Base-by-base conservation (phyloP, 2,113 vertebrate species). In the Choloepus hoffmanni region DNA sequence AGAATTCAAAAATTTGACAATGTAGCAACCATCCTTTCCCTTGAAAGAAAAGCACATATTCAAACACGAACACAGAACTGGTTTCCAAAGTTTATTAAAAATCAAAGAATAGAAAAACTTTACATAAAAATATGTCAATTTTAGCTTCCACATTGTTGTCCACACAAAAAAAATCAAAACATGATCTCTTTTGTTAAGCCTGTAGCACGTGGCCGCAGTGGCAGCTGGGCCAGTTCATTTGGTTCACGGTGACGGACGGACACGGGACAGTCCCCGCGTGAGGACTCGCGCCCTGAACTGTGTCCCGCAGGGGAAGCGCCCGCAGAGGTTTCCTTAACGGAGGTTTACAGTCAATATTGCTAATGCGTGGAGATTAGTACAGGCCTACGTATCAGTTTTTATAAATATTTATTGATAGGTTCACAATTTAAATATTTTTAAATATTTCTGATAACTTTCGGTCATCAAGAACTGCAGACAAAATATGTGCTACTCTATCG, bases 71-170 rank as follows among this genome's bases (percentile, higher is more conserved):
- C 97, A 98, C 53, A 24, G 62, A 85, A 95, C 92, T 98, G 97
- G 95, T 98, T 98, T 98, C 98, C 98, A 99, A 99, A 99, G 98
- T 99, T 99, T 99, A 99, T 99, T 99, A 99, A 99, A 99, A 99
- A 99, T 99, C 98, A 98, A 98, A 99, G 99, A 99, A 99, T 99
- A 99, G 99, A 99, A 99, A 99, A 99, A 99, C 98, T 99, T 99
- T 99, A 99, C 99, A 99, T 99, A 99, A 99, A 99, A 99, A 99
- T 99, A 99, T 99, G 98, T 98, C 98, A 98, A 98, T 98, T 98
- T 98, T 98, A 98, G 98, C 98, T 98, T 98, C 98, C 98, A 98
- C 98, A 97, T 98, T 97, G 97, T 98, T 98, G 97, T 98, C 96
- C 97, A 97, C 98, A 98, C 98, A 98, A 98, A 97, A 97, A 97